Evolutionary conservation across 2,888 invertebrate species (phyloP), one percentile per base, ranked within the genome.

Genomic region (Ormia ochracea): DNA sequence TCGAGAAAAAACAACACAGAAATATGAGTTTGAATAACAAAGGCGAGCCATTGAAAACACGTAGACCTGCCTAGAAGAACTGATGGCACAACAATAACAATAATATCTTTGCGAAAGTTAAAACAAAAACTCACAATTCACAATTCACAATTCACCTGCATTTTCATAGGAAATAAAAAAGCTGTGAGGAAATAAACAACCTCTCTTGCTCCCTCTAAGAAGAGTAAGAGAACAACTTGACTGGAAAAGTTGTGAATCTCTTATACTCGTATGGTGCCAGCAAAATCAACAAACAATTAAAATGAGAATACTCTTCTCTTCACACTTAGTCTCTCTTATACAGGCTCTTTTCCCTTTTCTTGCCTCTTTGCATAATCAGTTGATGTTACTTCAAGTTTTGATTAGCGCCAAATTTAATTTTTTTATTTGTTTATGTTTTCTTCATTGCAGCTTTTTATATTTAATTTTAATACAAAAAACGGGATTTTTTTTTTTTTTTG

Each of bases 381-480:
- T 14, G 4, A 12, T 28, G 21, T 23, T 21, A 21, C 26, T 31
- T 12, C n/a, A 54, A 43, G 10, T 19, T 59, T 17, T 4, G 65
- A 65, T 65, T 65, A 65, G 74, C 78, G 78, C 74, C 78, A 79
- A 79, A 70, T 74, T 69, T 12, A 19, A 36, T 26, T 61, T 43
- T 28, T 31, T 43, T 9, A 12, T 79, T 79, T 79, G 74, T 79
- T 79, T 69, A 58, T 59, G 52, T 58, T 56, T 59, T 59, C 6
- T 36, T 21, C 31, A 31, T 45, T 50, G 23, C 1, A 23, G 9
- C 9, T 33, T 23, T 58, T 48, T 76, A 5, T 17, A 7, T 4
- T 36, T 48, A n/a, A n/a, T n/a, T n/a, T n/a, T n/a, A n/a, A n/a
- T n/a, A n/a, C n/a, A n/a, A n/a, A n/a, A n/a, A n/a, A n/a, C n/a